phyloP scores from a whole-genome alignment of 2,113 vertebrate genomes.

The Euleptes europaea region DNA sequence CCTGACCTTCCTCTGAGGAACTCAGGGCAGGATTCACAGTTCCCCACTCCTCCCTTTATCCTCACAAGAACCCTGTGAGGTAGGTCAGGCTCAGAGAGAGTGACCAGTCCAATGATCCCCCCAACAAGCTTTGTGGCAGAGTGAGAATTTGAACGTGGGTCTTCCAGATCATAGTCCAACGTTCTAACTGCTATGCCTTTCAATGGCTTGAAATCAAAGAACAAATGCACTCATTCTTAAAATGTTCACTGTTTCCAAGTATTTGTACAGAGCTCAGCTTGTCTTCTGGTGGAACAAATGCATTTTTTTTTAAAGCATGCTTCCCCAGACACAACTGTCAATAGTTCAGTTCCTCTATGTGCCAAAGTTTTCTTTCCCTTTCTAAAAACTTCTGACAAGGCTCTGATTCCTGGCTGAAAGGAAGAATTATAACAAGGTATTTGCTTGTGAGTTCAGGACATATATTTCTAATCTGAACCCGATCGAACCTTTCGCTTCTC shows the following conservation, averaged over 20 bases:
- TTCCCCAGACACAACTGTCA: conserved; percentile 8
- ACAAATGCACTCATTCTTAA: not conserved
- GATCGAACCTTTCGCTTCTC: conserved; percentile 23
- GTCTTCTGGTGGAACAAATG: not conserved
- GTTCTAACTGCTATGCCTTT: not conserved
- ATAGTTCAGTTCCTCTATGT: conserved; percentile 14
- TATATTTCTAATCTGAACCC: conserved; percentile 32
- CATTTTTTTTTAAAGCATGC: not conserved
- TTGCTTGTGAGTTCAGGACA: conserved; percentile 17
- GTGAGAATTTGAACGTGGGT: too few relatives aligned
- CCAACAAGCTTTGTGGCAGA: too few relatives aligned
- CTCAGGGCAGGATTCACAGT: too few relatives aligned
- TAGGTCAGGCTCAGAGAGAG: too few relatives aligned
- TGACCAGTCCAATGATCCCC: too few relatives aligned
- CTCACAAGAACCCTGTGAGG: too few relatives aligned
- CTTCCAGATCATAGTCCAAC: too few relatives aligned
- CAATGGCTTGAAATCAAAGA: conserved; percentile 9
- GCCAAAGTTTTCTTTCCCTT: conserved; percentile 22
- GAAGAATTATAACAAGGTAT: conserved; percentile 51
- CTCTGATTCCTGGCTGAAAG: conserved; percentile 30
- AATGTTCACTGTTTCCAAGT: conserved; percentile 6
- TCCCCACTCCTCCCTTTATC: too few relatives aligned
- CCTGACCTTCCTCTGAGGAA: too few relatives aligned
- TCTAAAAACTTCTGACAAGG: conserved; percentile 39
- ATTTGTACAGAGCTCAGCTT: not conserved